A percentile compares a stretch with the other conserved stretches of the same genome.
Evolutionary conservation across 1,140 invertebrate species (phyloP).

Genomic region (Tribolium madens): DNA sequence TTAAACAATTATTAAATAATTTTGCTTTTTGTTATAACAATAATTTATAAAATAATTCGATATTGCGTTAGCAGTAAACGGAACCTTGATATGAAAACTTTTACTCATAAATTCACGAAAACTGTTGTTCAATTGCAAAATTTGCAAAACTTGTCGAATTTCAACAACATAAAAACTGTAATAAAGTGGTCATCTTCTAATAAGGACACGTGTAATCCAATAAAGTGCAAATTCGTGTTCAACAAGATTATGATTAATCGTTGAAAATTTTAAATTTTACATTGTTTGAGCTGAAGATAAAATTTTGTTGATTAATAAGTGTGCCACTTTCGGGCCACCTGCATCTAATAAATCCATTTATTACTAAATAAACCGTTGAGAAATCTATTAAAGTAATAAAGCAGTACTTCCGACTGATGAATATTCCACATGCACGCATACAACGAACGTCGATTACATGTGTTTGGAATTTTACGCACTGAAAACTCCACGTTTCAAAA

Average conservation of each 20-base stretch:
- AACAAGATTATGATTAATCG: no score
- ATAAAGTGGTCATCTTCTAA: no score
- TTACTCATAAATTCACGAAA: background rate
- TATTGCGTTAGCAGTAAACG: background rate
- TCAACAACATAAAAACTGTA: background rate
- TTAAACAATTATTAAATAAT: background rate
- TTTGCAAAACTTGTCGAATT: background rate
- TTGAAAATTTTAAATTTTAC: no score
- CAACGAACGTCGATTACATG: background rate
- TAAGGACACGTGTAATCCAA: no score
- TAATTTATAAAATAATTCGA: background rate
- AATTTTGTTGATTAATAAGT: background rate
- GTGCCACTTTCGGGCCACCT: background rate
- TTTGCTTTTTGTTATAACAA: background rate
- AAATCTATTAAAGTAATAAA: background rate
- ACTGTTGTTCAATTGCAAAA: no score
- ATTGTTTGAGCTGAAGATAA: background rate
- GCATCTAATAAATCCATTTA: background rate
- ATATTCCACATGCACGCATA: background rate
- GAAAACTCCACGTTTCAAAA: constrained; percentile 14
- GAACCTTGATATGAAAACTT: background rate
- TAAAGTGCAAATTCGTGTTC: no score
- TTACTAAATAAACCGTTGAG: no score
- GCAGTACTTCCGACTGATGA: constrained; percentile 9
- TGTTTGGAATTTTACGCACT: constrained; percentile 25